A percentile compares a stretch with the other conserved stretches of the same genome.
These are phyloP conservation scores for Micoletzkya japonica DNA, from an alignment of 2,888 invertebrate genomes.

Conservation along the genomic window DNA sequence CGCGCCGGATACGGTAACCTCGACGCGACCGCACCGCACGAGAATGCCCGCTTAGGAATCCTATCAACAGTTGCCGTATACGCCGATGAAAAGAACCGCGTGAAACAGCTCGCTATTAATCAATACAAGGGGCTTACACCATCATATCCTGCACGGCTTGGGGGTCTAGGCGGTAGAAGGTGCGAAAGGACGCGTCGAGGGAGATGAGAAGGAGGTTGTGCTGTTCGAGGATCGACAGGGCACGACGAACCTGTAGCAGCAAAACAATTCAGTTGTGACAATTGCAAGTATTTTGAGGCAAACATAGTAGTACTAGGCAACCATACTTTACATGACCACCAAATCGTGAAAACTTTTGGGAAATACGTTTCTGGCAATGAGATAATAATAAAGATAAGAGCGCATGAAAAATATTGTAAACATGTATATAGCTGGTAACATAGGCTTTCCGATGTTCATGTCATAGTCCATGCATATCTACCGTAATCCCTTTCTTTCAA, in stretches of 20 bases:
- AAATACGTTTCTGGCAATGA: not conserved
- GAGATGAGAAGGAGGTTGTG: slow-evolving; percentile 16
- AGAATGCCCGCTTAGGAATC: no score
- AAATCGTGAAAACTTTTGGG: not conserved
- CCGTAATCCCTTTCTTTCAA: no score
- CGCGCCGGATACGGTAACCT: no score
- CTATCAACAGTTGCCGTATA: no score
- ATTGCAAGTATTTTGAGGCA: not conserved
- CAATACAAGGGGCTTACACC: not conserved
- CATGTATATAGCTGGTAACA: no score
- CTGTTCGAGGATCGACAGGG: slow-evolving; percentile 19
- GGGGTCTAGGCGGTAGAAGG: not conserved
- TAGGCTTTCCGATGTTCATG: no score
- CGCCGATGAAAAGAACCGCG: not conserved
- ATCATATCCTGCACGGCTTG: slow-evolving; percentile 18
- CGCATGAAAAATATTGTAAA: no score
- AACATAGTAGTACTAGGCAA: not conserved
- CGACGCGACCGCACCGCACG: no score
- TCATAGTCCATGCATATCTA: not conserved
- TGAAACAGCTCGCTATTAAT: not conserved
- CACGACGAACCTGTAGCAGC: slow-evolving; percentile 12
- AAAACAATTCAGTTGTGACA: not conserved
- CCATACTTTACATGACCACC: not conserved
- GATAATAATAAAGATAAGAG: not conserved
- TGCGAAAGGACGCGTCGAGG: slow-evolving; percentile 2